A percentile compares a stretch with the other conserved stretches of the same genome.
These are phyloP conservation scores for Zonitis immaculata DNA, from an alignment of 2,888 invertebrate species.

Conservation along the genomic window DNA sequence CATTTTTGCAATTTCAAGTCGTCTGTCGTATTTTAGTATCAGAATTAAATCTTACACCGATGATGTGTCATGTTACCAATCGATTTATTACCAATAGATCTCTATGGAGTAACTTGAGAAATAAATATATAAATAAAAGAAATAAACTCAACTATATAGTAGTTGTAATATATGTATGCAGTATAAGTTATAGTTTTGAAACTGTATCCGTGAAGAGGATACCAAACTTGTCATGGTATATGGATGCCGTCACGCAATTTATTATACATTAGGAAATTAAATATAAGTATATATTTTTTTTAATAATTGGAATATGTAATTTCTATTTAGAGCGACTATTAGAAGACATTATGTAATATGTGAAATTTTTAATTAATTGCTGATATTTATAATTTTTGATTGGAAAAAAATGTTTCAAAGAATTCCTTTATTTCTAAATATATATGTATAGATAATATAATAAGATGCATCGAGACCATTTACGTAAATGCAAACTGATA, in stretches of 20 bases:
- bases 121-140: constrained; percentile 33
- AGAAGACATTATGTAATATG: not conserved
- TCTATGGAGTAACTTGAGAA: constrained; percentile 36
- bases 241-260: constrained; percentile 28
- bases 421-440: not conserved
- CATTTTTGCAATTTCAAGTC: constrained; percentile 41
- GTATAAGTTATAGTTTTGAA: constrained; percentile 21
- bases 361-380: not conserved
- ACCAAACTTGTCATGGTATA: constrained; percentile 30
- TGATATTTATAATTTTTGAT: not conserved
- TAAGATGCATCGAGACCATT: constrained; percentile 14
- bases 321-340: not conserved
- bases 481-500: constrained; percentile 18
- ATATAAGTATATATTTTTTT: too few species aligned
- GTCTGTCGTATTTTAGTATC: constrained; percentile 37
- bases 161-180: constrained; percentile 40
- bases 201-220: constrained; percentile 22
- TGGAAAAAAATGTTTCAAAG: not conserved
- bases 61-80: constrained; percentile 13
- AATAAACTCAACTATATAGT: constrained; percentile 36
- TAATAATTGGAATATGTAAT: too few species aligned
- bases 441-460: too few species aligned
- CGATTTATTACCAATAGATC: constrained; percentile 16
- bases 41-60: constrained; percentile 28
- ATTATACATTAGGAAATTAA: constrained; percentile 32